phyloP scores from a whole-genome alignment of 2,113 vertebrate species.

The Chelonoidis abingdonii region DNA sequence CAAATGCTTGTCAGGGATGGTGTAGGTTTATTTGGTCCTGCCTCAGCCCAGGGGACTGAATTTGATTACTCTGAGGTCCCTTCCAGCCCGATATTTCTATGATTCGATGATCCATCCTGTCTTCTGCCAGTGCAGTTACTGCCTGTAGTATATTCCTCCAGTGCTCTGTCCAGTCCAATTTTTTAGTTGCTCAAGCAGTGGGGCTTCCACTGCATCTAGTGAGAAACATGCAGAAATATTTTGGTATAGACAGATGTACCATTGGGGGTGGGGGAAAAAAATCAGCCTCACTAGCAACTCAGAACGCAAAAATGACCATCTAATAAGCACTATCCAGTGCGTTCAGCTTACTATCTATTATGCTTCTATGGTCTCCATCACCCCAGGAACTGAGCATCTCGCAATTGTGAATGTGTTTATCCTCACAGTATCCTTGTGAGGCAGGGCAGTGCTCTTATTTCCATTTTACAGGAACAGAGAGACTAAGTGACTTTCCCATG shows the following conservation, averaged over 20 bases:
- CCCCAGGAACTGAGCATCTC: neutral
- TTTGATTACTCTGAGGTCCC: neutral
- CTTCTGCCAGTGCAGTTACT: neutral
- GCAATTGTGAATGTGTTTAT: neutral
- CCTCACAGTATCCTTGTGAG: neutral
- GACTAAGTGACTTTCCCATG: neutral
- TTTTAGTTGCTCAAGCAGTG: neutral
- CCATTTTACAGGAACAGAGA: neutral
- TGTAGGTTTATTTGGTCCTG: neutral
- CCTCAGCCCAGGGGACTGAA: neutral
- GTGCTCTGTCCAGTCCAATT: neutral
- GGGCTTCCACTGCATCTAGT: neutral
- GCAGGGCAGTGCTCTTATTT: neutral
- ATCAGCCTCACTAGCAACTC: neutral
- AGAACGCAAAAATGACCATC: neutral
- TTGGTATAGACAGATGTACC: neutral
- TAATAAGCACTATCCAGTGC: neutral
- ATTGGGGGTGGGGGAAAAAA: fast-evolving
- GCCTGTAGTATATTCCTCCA: neutral
- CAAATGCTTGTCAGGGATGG: neutral
- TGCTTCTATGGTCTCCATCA: neutral
- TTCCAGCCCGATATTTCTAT: neutral
- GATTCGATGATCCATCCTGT: neutral
- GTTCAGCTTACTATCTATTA: neutral
- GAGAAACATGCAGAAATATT: neutral